These are phyloP conservation scores for Neoitamus cyanurus DNA, from an alignment of 2,888 invertebrate species.

Conservation along the genomic window DNA sequence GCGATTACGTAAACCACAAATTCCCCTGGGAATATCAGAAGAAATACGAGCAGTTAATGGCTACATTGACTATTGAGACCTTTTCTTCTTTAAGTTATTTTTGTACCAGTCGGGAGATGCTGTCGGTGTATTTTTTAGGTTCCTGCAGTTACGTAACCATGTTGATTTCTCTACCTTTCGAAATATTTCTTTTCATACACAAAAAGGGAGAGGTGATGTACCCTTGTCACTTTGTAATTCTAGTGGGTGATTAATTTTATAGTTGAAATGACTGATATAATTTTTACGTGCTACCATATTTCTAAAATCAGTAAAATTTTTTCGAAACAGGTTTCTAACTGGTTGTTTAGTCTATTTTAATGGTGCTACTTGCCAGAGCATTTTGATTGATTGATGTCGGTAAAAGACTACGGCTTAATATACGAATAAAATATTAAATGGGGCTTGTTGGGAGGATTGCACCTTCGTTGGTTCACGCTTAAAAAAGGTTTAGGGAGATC, in stretches of 20 bases:
- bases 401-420: not conserved
- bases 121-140: not conserved
- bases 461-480: too few species aligned
- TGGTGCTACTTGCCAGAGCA: not conserved
- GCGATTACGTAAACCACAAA: not conserved
- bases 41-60: not conserved
- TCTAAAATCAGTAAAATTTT: not conserved
- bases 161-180: not conserved
- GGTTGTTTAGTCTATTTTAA: not conserved
- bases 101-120: not conserved
- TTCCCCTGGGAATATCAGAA: not conserved
- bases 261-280: not conserved
- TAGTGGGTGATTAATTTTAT: not conserved
- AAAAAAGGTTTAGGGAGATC: too few species aligned
- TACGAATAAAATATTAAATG: not conserved
- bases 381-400: not conserved
- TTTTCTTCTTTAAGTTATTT: not conserved
- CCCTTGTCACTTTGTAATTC: not conserved
- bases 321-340: not conserved
- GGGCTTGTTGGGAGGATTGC: too few species aligned
- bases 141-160: not conserved
- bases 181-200: not conserved
- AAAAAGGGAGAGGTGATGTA: not conserved
- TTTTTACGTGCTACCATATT: not conserved
- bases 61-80: not conserved